Percentiles rank a stretch among this genome's conserved stretches.
Conservation (phyloP, 2,113 vertebrate genomes). For the Carettochelys insculpta region DNA sequence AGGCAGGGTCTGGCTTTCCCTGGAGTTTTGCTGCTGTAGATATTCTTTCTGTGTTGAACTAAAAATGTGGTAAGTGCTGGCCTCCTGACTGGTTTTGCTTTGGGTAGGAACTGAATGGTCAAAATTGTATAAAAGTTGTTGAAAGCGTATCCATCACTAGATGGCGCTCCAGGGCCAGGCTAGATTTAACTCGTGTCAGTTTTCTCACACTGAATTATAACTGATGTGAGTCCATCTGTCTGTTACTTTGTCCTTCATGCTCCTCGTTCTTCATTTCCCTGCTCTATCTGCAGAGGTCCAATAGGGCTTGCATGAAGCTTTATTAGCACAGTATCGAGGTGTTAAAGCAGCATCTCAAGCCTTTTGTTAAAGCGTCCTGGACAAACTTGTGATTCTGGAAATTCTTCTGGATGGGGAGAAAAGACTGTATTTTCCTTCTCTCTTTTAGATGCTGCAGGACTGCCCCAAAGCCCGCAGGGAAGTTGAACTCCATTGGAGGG, state of each 20-base stretch:
- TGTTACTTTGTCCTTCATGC: background rate
- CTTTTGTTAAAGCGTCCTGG: background rate
- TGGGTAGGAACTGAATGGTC: background rate
- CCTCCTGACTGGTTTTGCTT: background rate
- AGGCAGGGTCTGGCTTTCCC: background rate
- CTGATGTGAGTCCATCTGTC: background rate
- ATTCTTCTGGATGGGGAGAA: background rate
- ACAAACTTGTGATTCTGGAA: background rate
- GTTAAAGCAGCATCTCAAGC: too few species aligned
- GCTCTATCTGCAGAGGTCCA: background rate
- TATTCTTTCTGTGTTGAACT: background rate
- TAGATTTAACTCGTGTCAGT: fast-evolving
- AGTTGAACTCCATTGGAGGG: constrained; percentile 96
- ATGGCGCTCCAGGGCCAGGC: constrained; percentile 36
- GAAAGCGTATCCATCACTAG: constrained; percentile 30
- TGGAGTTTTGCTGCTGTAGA: background rate
- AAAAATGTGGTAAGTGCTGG: background rate
- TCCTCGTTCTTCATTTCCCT: background rate
- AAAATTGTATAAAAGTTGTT: background rate
- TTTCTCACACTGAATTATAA: background rate
- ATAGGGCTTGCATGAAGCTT: background rate
- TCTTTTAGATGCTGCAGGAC: constrained; percentile 93
- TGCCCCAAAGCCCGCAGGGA: constrained; percentile 94
- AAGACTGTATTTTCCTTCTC: background rate
- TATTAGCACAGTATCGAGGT: fast-evolving